Evolutionary conservation across 2,888 invertebrate genomes (phyloP).

Genomic region (Aelia acuminata): DNA sequence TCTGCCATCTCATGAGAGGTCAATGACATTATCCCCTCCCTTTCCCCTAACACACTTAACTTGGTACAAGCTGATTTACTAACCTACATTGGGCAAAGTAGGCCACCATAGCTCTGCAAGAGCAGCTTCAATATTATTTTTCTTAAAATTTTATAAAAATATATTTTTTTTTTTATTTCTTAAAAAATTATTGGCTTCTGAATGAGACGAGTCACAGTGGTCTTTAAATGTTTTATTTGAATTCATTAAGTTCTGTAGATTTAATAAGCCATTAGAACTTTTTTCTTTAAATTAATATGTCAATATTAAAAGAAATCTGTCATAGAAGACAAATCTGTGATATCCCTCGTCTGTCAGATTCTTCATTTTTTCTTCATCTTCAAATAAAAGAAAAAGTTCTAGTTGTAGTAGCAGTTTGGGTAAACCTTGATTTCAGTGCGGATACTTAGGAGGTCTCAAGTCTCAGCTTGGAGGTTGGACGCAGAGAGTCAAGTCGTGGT

Average conservation of each 20-base stretch:
- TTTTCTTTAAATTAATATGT: conserved; percentile 15
- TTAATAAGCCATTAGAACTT: background rate
- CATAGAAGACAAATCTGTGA: conserved; percentile 56
- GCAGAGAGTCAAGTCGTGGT: conserved; percentile 97
- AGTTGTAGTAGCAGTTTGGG: conserved; percentile 61
- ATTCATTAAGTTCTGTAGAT: background rate
- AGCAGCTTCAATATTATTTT: conserved; percentile 40
- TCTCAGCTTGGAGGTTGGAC: conserved; percentile 96
- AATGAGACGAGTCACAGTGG: conserved; percentile 56
- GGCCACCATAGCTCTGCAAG: conserved; percentile 54
- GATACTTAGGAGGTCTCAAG: conserved; percentile 93
- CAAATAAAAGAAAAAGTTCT: conserved; percentile 54
- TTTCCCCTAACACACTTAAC: conserved; percentile 51
- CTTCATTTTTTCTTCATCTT: conserved; percentile 49
- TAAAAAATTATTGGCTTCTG: conserved; percentile 44
- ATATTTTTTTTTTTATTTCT: conserved; percentile 29
- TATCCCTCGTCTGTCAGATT: conserved; percentile 55
- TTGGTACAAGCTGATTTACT: conserved; percentile 50
- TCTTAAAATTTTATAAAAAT: conserved; percentile 41
- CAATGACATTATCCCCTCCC: conserved; percentile 61
- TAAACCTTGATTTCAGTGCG: conserved; percentile 75
- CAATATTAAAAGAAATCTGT: conserved; percentile 35
- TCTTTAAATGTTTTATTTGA: conserved; percentile 45
- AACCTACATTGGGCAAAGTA: conserved; percentile 55
- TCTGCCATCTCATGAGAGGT: conserved; percentile 64